Percentiles rank a stretch among this genome's conserved stretches.
Evolutionary conservation across 1,140 invertebrate species (phyloP).

Genomic region (Magallana ariakensis): DNA sequence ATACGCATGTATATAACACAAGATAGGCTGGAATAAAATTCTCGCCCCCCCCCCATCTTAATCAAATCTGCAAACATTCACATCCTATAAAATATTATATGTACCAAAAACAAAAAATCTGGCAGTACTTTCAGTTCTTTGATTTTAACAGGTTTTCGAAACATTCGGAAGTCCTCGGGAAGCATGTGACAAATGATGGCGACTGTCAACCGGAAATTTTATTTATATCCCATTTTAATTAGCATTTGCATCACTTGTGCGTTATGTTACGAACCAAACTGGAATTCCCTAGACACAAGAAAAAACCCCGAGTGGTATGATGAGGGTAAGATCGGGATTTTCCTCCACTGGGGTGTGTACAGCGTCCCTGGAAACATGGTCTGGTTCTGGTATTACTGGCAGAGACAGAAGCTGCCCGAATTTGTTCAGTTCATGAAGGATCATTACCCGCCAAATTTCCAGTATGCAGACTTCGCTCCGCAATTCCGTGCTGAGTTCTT

Average conservation of each 20-base stretch:
- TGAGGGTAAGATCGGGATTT: conserved; percentile 78
- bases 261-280: conserved; percentile 65
- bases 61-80: too few relatives aligned
- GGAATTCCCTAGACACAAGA: conserved; percentile 78
- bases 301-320: conserved; percentile 79
- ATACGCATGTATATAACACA: too few relatives aligned
- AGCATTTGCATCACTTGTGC: not conserved
- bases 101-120: too few relatives aligned
- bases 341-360: conserved; percentile 73
- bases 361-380: conserved; percentile 72
- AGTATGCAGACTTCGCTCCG: conserved; percentile 71
- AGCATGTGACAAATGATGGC: not conserved
- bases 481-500: conserved; percentile 70
- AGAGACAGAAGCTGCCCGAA: conserved; percentile 36
- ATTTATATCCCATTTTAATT: not conserved
- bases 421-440: conserved; percentile 72
- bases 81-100: too few relatives aligned
- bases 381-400: conserved; percentile 75
- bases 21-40: too few relatives aligned
- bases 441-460: conserved; percentile 73
- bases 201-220: not conserved
- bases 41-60: too few relatives aligned
- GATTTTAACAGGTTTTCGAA: too few relatives aligned
- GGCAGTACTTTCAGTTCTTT: too few relatives aligned
- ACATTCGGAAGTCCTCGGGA: too few relatives aligned